phyloP scores from a whole-genome alignment of 2,888 invertebrate species.

The Conchocele bisecta region DNA sequence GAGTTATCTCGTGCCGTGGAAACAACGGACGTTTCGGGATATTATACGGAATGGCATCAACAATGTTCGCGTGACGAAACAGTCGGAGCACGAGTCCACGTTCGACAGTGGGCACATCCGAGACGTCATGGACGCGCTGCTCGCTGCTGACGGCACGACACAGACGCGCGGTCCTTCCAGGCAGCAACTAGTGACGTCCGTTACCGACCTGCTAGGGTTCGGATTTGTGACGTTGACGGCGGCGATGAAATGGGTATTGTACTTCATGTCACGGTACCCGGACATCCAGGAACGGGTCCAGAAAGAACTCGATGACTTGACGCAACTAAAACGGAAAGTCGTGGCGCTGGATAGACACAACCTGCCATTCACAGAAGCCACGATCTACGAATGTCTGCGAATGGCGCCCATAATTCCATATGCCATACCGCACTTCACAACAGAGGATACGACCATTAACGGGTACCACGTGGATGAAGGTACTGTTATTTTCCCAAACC shows the following conservation, averaged over 20 bases:
- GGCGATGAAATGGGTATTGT: conserved; percentile 57
- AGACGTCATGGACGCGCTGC: conserved; percentile 64
- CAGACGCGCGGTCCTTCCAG: conserved; percentile 8
- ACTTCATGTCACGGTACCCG: conserved; percentile 57
- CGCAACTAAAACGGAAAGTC: conserved; percentile 54
- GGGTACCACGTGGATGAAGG: conserved; percentile 49
- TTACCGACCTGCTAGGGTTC: conserved; percentile 61
- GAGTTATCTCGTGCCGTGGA: conserved; percentile 43
- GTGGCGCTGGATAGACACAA: conserved; percentile 35
- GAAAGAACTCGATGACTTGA: conserved; percentile 61
- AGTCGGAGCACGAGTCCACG: not conserved
- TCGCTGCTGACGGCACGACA: too few species aligned
- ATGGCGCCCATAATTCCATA: conserved; percentile 54
- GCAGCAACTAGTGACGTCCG: conserved; percentile 41
- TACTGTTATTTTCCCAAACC: conserved; percentile 43
- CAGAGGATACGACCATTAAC: conserved; percentile 29
- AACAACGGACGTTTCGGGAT: conserved; percentile 25
- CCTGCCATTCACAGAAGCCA: conserved; percentile 61
- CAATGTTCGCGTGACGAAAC: too few species aligned
- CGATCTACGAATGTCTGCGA: conserved; percentile 61
- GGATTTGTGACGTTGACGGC: conserved; percentile 63
- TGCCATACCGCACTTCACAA: conserved; percentile 63
- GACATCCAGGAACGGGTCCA: conserved; percentile 60
- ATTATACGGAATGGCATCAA: not conserved
- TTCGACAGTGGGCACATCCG: conserved; percentile 21